phyloP scores from a whole-genome alignment of 2,113 vertebrate species.

The Bathybates hornii region DNA sequence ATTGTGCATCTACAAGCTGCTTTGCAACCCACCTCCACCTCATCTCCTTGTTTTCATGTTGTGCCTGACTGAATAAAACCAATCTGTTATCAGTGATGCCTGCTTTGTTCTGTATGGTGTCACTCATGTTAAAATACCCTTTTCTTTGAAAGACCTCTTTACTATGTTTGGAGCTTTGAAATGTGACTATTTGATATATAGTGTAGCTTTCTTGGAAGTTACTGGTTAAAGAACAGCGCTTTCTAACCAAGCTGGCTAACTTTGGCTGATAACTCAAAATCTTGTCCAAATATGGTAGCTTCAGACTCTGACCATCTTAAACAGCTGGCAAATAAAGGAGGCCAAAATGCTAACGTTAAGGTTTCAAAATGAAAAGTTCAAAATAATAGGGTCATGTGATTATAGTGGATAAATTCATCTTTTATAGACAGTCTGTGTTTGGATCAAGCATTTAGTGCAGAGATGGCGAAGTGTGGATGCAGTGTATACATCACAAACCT shows the following conservation, averaged over 20 bases:
- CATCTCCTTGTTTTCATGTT: background rate
- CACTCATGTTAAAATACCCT: background rate
- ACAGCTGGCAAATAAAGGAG: background rate
- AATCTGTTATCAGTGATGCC: background rate
- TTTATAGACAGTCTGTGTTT: background rate
- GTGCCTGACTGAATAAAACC: background rate
- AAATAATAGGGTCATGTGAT: background rate
- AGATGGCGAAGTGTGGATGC: background rate
- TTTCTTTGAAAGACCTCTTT: background rate
- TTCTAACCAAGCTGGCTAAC: background rate
- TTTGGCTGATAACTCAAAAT: background rate
- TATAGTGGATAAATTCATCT: background rate
- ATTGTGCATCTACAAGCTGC: background rate
- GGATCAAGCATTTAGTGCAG: background rate
- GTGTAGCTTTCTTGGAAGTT: background rate
- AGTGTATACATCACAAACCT: background rate
- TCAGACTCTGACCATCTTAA: background rate
- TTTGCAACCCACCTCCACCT: background rate
- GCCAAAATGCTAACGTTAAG: background rate
- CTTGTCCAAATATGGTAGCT: background rate
- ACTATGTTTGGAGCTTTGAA: background rate
- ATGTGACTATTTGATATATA: background rate
- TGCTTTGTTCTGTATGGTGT: background rate
- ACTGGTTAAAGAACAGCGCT: background rate
- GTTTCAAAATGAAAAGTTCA: background rate